Base-by-base conservation (phyloP, 2,797 vertebrate species). In the Molothrus ater region DNA sequence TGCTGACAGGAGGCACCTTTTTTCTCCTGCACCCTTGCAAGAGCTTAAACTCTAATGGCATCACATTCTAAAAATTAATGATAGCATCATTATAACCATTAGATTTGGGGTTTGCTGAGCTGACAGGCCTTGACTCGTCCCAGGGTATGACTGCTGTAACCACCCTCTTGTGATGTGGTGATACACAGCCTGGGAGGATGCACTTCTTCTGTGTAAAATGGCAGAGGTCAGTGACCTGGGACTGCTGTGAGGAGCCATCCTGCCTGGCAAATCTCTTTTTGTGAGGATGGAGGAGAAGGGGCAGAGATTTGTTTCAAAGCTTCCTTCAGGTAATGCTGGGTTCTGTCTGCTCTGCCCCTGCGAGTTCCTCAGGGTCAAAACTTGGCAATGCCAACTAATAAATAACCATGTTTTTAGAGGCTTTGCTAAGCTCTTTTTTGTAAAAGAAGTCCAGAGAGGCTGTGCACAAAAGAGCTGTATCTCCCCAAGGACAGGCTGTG, bases 271-370 rank as follows among this genome's bases (percentile, higher is more conserved):
- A 83, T 38, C 40, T 29, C 32, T 0, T 3, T 38, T 54, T 11
- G 36, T 2, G 4, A 66, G 36, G 54, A 50, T 0, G 0, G 53
- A 86, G 32, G 32, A 45, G 78, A 59, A 94, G 28, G 31, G 61
- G 28, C 24, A 68, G 51, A 70, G 64, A 26, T 80, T 88, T 60
- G 7, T 48, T 70, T 51, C 72, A 86, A 57, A 86, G 28, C 42
- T 82, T 80, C 38, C 45, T 64, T 40, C 26, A 40, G 32, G 19
- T 45, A 69, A n/a, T 0, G 0, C 31, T 61, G 38, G 25, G 17
- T 50, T 74, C 19, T 3, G 0, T 70, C 56, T 84, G 75, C 69
- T 86, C 38, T 60, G 29, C 25, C 34, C 48, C 53, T 40, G 9
- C 0, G 0, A 51, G 61, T 32, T 63, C 14, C 13, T 70, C 81